Percentiles rank a stretch among this genome's conserved stretches.
Evolutionary conservation across 2,113 vertebrate species (phyloP).

Genomic region (Psettodes erumei): DNA sequence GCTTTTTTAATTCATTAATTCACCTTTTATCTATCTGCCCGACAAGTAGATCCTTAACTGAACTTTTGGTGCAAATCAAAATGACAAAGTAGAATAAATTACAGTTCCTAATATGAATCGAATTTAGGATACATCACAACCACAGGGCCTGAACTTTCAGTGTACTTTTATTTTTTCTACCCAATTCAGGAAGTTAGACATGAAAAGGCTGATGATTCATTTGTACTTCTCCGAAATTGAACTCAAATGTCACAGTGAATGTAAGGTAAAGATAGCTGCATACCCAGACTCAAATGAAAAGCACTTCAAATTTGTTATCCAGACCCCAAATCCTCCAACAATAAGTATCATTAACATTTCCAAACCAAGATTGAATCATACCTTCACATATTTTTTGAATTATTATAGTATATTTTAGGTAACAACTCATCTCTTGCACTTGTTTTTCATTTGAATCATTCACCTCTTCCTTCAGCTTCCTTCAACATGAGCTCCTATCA

Average conservation of each 20-base stretch:
- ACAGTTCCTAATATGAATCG: neutral
- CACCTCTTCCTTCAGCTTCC: neutral
- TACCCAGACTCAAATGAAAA: neutral
- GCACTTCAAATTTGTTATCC: no score
- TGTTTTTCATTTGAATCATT: neutral
- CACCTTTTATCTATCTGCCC: neutral
- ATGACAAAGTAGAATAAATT: neutral
- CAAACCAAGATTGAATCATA: neutral
- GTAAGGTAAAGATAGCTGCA: neutral
- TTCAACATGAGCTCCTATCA: neutral
- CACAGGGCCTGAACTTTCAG: neutral
- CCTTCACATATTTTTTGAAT: neutral
- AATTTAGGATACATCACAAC: neutral
- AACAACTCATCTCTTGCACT: neutral
- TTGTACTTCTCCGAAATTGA: neutral
- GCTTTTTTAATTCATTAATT: neutral
- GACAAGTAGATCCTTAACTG: neutral
- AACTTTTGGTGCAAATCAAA: neutral
- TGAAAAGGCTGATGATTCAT: neutral
- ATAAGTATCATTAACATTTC: neutral
- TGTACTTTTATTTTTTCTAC: neutral
- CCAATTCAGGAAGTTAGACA: constrained; percentile 7
- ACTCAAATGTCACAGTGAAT: neutral
- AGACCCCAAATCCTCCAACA: neutral
- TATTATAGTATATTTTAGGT: neutral